Conservation (phyloP, 1,140 invertebrate species). For the Macrostomum lignano region DNA sequence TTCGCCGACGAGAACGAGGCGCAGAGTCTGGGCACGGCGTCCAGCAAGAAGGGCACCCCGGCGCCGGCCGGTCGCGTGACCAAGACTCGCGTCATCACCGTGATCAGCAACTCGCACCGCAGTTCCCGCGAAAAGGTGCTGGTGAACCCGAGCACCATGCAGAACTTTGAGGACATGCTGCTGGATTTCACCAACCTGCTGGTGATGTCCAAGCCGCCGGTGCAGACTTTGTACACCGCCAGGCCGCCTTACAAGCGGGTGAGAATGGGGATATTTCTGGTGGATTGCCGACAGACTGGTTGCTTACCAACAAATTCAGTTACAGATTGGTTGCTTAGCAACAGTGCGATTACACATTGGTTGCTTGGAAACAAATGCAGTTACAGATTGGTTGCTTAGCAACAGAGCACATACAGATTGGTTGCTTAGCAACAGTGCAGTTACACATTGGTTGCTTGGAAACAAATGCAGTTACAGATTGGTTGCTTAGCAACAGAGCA, state of each 20-base stretch:
- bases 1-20: neutral
- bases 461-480: neutral
- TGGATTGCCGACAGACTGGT: neutral
- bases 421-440: no score
- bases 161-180: conserved; percentile 73
- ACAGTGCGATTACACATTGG: no score
- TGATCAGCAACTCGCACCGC: conserved; percentile 16
- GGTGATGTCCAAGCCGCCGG: conserved; percentile 11
- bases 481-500: neutral
- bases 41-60: neutral
- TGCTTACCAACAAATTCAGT: neutral
- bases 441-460: no score
- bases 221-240: conserved; percentile 13
- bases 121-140: conserved; percentile 23
- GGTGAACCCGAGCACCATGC: conserved; percentile 58
- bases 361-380: no score
- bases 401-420: no score
- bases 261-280: conserved; percentile 2
- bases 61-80: neutral
- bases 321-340: no score
- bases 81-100: conserved; percentile 11
- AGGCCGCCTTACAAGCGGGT: conserved; percentile 15
- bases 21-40: neutral
- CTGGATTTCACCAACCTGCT: conserved; percentile 35
- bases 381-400: no score